A percentile compares a stretch with the other conserved stretches of the same genome.
These are phyloP conservation scores for Myathropa florea DNA, from an alignment of 2,888 invertebrate species.

Conservation along the genomic window DNA sequence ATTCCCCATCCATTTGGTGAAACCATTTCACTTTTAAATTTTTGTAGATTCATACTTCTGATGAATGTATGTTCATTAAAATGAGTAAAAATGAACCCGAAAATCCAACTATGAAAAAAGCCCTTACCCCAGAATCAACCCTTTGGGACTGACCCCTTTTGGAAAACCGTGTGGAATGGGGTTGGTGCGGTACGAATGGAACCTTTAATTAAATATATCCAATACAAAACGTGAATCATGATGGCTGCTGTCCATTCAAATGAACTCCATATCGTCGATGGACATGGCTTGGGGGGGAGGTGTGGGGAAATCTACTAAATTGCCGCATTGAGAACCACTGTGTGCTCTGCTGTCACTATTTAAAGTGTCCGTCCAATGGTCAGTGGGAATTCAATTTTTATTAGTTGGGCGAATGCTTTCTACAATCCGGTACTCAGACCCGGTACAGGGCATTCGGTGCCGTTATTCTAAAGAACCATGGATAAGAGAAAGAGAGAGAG, in stretches of 20 bases:
- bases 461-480: slow-evolving; percentile 18
- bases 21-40: slow-evolving; percentile 56
- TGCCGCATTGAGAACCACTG: slow-evolving; percentile 61
- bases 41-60: slow-evolving; percentile 57
- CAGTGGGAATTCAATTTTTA: slow-evolving; percentile 68
- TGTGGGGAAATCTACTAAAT: slow-evolving; percentile 60
- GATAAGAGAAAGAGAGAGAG: neutral
- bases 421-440: neutral
- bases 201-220: slow-evolving; percentile 70
- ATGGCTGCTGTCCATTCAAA: slow-evolving; percentile 68
- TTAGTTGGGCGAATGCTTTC: slow-evolving; percentile 56
- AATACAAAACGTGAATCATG: slow-evolving; percentile 70
- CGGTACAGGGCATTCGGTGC: neutral
- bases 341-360: slow-evolving; percentile 53
- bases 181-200: slow-evolving; percentile 50
- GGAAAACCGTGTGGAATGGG: neutral
- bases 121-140: slow-evolving; percentile 4
- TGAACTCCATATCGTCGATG: slow-evolving; percentile 54
- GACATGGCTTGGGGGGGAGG: slow-evolving; percentile 7
- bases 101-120: slow-evolving; percentile 51
- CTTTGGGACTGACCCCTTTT: slow-evolving; percentile 61
- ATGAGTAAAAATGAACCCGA: slow-evolving; percentile 60
- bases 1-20: neutral
- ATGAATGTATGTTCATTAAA: slow-evolving; percentile 68
- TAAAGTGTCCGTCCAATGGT: slow-evolving; percentile 59